Conservation (phyloP, 2,888 invertebrate genomes). For the Hypomecis atomaria region DNA sequence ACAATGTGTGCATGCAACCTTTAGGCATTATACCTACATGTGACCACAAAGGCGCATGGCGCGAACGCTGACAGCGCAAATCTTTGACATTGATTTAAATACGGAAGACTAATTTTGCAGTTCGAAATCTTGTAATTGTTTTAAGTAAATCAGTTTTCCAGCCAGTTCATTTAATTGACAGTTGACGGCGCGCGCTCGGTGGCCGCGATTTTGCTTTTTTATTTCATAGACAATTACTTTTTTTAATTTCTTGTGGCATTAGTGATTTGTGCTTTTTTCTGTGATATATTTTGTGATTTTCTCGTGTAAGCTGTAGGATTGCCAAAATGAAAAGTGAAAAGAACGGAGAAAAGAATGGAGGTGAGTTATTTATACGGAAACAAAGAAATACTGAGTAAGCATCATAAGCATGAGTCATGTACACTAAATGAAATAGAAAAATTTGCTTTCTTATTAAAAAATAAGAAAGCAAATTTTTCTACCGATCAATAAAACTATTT, state of each 20-base stretch:
- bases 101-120: slow-evolving; percentile 53
- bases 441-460: too few species aligned
- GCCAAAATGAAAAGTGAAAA: slow-evolving; percentile 43
- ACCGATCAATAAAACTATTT: too few species aligned
- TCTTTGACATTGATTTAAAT: slow-evolving; percentile 62
- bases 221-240: slow-evolving; percentile 41
- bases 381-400: slow-evolving; percentile 1
- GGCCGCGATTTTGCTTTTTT: slow-evolving; percentile 44
- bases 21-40: slow-evolving; percentile 31
- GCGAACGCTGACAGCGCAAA: slow-evolving; percentile 52
- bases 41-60: slow-evolving; percentile 25
- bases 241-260: slow-evolving; percentile 21
- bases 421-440: not conserved
- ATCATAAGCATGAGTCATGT: not conserved
- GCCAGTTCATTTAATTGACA: slow-evolving; percentile 33
- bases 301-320: not conserved
- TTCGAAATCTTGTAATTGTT: slow-evolving; percentile 28
- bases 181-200: slow-evolving; percentile 55
- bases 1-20: slow-evolving; percentile 42
- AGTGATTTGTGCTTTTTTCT: slow-evolving; percentile 25
- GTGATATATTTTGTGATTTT: slow-evolving; percentile 21
- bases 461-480: too few species aligned
- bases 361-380: slow-evolving; percentile 21
- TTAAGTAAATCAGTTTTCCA: slow-evolving; percentile 13
- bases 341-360: slow-evolving; percentile 38